Base-by-base conservation (phyloP, 2,888 invertebrate species). In the Tetramorium bicarinatum region DNA sequence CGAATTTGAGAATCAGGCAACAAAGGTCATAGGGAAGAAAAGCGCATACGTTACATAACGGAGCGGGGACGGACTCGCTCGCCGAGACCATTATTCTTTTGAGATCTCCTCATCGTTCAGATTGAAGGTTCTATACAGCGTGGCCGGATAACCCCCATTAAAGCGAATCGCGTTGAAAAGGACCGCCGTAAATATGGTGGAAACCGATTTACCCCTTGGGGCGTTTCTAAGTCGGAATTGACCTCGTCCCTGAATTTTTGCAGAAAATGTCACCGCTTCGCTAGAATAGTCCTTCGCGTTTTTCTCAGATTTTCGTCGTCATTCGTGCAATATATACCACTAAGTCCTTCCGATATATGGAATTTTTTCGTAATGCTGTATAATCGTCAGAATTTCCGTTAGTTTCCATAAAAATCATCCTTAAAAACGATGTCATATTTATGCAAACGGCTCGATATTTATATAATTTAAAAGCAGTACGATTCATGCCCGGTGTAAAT, bases 91-190 rank as follows among this genome's bases (percentile, higher is more conserved):
- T 87, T 88, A 86, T 66, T 83, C 75, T 85, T 87, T 76, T 83
- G 74, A 49, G 62, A 61, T 54, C 67, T 44, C 47, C 64, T 49
- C 61, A n/a, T 71, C 25, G 64, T 41, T 41, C 66, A 49, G 61
- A 79, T 75, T 85, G 82, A n/a, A 82, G 79, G 86, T 84, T 86
- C 85, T 83, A 87, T 85, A 83, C 79, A 75, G 82, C 83, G 72
- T 56, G 85, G 74, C 81, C 83, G 72, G 54, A 85, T 85, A 80
- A 87, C 85, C 87, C 88, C 87, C 88, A 91, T 90, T 90, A 90
- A 88, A 86, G 84, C 83, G 87, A 85, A 85, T 83, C 69, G 82
- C 88, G 84, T 87, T 88, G 90, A 91, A 87, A 90, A 89, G 87
- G 80, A 86, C 79, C 81, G 77, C 85, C 62, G 84, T 62, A 72